Percentiles rank a stretch among this genome's conserved stretches.
Evolutionary conservation across 2,113 vertebrate genomes (phyloP).

Genomic region (Phasianus colchicus): DNA sequence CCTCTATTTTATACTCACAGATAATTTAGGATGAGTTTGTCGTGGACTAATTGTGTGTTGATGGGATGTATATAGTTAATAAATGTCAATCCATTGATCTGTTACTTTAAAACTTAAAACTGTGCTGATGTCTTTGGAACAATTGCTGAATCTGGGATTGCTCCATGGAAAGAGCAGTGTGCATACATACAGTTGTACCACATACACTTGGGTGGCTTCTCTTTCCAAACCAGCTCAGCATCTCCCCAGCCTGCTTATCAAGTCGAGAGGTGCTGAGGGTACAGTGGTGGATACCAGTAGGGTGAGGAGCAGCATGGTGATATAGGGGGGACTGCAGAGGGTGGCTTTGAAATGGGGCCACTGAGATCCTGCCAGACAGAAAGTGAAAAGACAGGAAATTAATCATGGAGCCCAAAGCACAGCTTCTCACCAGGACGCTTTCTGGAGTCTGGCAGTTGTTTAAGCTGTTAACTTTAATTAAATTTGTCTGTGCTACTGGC

Average conservation of each 20-base stretch:
- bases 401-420: not conserved
- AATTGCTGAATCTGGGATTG: fast-evolving
- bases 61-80: fast-evolving
- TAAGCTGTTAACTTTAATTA: not conserved
- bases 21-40: too few species aligned
- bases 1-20: fast-evolving
- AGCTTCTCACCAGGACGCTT: not conserved
- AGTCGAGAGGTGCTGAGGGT: too few species aligned
- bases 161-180: too few species aligned
- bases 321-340: too few species aligned
- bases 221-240: too few species aligned
- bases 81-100: fast-evolving
- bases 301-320: too few species aligned
- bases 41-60: too few species aligned
- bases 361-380: not conserved
- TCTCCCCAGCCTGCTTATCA: too few species aligned
- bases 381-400: not conserved
- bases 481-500: not conserved
- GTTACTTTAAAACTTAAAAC: not conserved
- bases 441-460: not conserved
- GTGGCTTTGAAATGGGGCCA: too few species aligned
- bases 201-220: too few species aligned
- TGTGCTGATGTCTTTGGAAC: not conserved
- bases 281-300: too few species aligned
- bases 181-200: too few species aligned